Evolutionary conservation across 2,797 vertebrate genomes (phyloP).

Genomic region (Danio albolineatus): DNA sequence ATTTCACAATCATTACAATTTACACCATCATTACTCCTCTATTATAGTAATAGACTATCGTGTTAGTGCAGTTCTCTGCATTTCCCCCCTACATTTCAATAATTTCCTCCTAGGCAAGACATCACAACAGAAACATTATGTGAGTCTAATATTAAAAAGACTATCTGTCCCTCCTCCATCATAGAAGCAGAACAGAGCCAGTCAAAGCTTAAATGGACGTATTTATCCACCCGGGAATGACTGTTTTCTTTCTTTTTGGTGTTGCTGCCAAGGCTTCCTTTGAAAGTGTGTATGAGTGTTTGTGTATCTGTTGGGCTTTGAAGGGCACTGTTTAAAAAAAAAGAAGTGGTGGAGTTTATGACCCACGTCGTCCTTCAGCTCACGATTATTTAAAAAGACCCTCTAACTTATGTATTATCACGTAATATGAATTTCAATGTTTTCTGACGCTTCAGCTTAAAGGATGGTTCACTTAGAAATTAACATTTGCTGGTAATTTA

Average conservation of each 20-base stretch:
- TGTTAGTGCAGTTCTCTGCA: conserved; percentile 21
- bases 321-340: conserved; percentile 8
- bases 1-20: conserved; percentile 35
- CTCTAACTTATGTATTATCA: not conserved
- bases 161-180: conserved; percentile 66
- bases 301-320: conserved; percentile 42
- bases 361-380: conserved; percentile 54
- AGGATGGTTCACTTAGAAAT: not conserved
- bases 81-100: conserved; percentile 26
- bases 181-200: conserved; percentile 72
- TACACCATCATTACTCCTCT: conserved; percentile 32
- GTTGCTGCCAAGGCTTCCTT: conserved; percentile 44
- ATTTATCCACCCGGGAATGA: conserved; percentile 73
- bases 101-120: conserved; percentile 26
- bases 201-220: conserved; percentile 74
- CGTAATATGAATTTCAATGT: not conserved
- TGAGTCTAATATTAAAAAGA: conserved; percentile 69
- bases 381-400: conserved; percentile 22
- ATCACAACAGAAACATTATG: conserved; percentile 62
- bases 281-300: conserved; percentile 55
- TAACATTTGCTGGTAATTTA: not conserved
- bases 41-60: conserved; percentile 27
- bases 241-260: conserved; percentile 47
- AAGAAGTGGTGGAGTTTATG: conserved; percentile 46
- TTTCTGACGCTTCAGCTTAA: not conserved